These are phyloP conservation scores for Rhynchopsitta pachyrhyncha DNA, from an alignment of 2,113 vertebrate species.

Conservation along the genomic window DNA sequence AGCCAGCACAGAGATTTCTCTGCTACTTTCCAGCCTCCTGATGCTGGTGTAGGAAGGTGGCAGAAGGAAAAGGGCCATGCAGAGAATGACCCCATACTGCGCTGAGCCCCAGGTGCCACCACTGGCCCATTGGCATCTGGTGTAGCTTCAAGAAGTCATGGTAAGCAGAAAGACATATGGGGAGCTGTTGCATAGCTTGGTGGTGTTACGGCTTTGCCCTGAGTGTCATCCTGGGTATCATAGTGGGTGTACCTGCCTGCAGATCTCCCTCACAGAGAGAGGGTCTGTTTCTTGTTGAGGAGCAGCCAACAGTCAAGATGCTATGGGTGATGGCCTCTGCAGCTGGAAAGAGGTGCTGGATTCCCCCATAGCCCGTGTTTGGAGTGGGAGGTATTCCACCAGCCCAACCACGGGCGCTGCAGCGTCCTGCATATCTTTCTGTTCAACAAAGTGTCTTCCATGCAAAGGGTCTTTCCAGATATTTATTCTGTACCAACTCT, in stretches of 20 bases:
- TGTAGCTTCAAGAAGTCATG: neutral
- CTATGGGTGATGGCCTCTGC: neutral
- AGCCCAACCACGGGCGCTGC: neutral
- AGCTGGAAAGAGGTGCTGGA: neutral
- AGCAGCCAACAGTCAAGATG: neutral
- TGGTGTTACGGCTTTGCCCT: neutral
- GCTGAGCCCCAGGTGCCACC: neutral
- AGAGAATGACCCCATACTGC: neutral
- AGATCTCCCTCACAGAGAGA: neutral
- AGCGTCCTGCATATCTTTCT: neutral
- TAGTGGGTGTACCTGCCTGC: neutral
- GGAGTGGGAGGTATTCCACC: neutral
- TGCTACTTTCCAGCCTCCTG: neutral
- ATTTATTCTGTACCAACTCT: neutral
- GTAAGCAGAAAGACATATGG: conserved; percentile 2
- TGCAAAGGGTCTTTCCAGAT: neutral
- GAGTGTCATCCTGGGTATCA: rapidly evolving
- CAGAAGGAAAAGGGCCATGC: conserved; percentile 35
- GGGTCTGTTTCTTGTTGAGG: neutral
- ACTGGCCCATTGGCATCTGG: conserved; percentile 37
- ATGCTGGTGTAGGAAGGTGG: neutral
- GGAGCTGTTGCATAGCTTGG: neutral
- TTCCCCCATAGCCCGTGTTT: rapidly evolving
- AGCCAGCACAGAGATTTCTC: conserved; percentile 17
- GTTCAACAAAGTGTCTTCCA: neutral